phyloP scores from a whole-genome alignment of 1,140 invertebrate species.

The Trachymyrmex cornetzi region DNA sequence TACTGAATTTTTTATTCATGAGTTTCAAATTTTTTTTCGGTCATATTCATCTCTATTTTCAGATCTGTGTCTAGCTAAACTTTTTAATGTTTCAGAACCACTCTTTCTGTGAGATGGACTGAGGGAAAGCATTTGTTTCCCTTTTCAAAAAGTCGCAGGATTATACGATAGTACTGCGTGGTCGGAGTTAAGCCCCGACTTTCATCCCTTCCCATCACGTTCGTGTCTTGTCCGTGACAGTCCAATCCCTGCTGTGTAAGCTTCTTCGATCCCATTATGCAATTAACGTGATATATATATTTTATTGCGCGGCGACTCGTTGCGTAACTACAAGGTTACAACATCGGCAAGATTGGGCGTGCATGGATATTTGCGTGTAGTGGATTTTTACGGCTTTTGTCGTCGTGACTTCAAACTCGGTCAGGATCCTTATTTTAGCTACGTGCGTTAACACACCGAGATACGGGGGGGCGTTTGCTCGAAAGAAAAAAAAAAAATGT shows the following conservation, averaged over 20 bases:
- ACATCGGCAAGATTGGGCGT: not conserved
- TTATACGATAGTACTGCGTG: not conserved
- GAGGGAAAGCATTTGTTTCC: not conserved
- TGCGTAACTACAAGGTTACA: constrained; percentile 47
- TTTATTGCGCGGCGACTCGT: constrained; percentile 18
- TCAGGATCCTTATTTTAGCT: constrained; percentile 12
- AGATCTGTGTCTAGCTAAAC: too few relatives aligned
- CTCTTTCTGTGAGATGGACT: too few relatives aligned
- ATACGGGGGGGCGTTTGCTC: not conserved
- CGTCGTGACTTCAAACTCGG: not conserved
- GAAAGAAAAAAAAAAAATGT: not conserved
- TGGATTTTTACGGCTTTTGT: not conserved
- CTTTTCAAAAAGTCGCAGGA: not conserved
- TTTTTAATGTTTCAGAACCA: too few relatives aligned
- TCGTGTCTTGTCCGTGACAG: not conserved
- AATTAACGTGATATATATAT: constrained; percentile 38
- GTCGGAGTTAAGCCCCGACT: too few relatives aligned
- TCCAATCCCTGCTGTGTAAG: not conserved
- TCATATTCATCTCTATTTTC: too few relatives aligned
- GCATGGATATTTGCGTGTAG: not conserved
- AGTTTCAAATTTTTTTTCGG: too few relatives aligned
- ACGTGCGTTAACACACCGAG: not conserved
- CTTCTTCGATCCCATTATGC: constrained; percentile 41
- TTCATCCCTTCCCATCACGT: not conserved
- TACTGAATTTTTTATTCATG: too few relatives aligned